Base-by-base conservation (phyloP, 2,797 vertebrate species). In the Carduelis carduelis region DNA sequence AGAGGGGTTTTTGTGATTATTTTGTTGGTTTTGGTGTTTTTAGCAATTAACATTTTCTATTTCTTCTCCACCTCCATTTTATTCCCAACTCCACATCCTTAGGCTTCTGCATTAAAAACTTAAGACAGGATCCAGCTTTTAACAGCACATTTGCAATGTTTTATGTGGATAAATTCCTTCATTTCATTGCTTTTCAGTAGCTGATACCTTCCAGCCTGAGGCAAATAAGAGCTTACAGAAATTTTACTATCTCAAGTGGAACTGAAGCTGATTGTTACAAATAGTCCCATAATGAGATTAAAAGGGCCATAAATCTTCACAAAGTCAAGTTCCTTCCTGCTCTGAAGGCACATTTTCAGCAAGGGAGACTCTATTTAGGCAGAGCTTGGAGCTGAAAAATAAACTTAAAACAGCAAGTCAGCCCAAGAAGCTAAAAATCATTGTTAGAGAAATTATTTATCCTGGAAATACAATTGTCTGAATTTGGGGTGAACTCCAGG, bases 261-360 rank as follows among this genome's bases (percentile, higher is more conserved):
- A 88, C 84, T 90, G 92, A 96, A 88, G 95, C 82, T 95, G 71
- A 96, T 94, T 94, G 72, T 91, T 91, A 95, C 87, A 92, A 90
- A 92, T 77, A 91, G 82, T 23, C 89, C 66, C 16, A 37, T 90
- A 96, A 97, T 92, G 59, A 78, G 59, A 47, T 96, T 95, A 96
- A 94, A 94, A 93, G 55, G 24, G 37, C 72, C 56, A 85, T 96
- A 90, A 92, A 89, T 92, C 94, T 97, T 88, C 88, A 96, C 89
- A 79, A 95, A 93, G 93, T 49, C 87, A 89, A 94, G 84, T 86
- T 93, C 82, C 95, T 96, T 97, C 95, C 96, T 94, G 95, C 57
- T 95, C 85, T 82, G 34, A 83, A 78, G 12, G 55, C 84, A 72
- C 47, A 75, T 75, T 93, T 92, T 35, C 81, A 92, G 53, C 78